Evolutionary conservation across 2,888 invertebrate species (phyloP).

Genomic region (Drosophila antonietae): DNA sequence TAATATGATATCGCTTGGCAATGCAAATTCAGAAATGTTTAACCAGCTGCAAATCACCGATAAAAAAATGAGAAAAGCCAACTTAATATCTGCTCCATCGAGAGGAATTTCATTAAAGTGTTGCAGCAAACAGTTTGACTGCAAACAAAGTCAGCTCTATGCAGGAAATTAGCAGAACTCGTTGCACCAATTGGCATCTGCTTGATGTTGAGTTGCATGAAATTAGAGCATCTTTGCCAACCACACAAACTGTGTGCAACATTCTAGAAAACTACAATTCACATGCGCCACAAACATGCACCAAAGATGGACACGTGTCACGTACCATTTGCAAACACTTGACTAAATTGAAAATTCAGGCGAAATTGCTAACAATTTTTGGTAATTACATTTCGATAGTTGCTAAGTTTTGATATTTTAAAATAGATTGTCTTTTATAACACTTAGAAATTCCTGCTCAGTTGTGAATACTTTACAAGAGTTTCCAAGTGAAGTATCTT

Average conservation of each 20-base stretch:
- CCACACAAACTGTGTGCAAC: slow-evolving; percentile 35
- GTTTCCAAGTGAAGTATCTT: too few species aligned
- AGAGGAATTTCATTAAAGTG: slow-evolving; percentile 9
- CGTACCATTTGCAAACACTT: not conserved
- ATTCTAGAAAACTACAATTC: slow-evolving; percentile 31
- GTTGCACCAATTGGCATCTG: slow-evolving; percentile 38
- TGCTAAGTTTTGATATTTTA: too few species aligned
- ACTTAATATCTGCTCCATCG: not conserved
- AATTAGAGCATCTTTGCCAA: not conserved
- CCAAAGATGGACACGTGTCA: slow-evolving; percentile 8
- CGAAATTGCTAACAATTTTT: too few species aligned
- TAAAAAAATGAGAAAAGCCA: not conserved
- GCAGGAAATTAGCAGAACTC: slow-evolving; percentile 44
- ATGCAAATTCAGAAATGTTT: not conserved
- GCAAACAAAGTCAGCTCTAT: not conserved
- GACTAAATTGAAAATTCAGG: not conserved
- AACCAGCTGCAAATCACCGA: not conserved
- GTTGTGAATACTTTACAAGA: too few species aligned
- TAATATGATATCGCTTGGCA: slow-evolving; percentile 1
- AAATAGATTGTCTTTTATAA: too few species aligned
- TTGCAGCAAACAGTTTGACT: slow-evolving; percentile 14
- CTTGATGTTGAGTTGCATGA: slow-evolving; percentile 3
- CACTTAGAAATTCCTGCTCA: too few species aligned
- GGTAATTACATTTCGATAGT: not conserved
- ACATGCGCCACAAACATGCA: slow-evolving; percentile 17